phyloP scores from a whole-genome alignment of 53 echinoderm and acorn worm species.

The Antedon mediterranea region DNA sequence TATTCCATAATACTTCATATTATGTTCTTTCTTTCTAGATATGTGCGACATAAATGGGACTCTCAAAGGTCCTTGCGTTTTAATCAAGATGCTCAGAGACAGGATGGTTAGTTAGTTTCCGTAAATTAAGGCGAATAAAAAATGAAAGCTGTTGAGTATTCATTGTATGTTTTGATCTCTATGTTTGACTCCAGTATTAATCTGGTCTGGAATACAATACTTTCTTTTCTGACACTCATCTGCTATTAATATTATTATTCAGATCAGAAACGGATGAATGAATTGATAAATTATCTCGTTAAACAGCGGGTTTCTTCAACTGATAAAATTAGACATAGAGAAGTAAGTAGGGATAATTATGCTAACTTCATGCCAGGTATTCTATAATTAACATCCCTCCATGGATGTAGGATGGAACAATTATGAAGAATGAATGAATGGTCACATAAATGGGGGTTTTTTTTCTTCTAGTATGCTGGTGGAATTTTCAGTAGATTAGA shows the following conservation, averaged over 20 bases:
- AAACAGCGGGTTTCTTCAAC: slow-evolving; percentile 25
- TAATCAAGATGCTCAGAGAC: slow-evolving; percentile 78
- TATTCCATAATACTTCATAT: not conserved
- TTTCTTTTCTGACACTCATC: too few species aligned
- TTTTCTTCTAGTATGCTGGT: slow-evolving; percentile 62
- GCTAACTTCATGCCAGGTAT: too few species aligned
- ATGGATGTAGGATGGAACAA: too few species aligned
- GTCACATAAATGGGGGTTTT: too few species aligned
- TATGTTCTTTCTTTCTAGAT: not conserved
- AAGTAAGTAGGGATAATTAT: slow-evolving; percentile 12
- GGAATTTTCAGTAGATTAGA: slow-evolving; percentile 79
- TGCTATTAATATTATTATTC: not conserved
- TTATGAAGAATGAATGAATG: too few species aligned
- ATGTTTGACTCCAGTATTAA: too few species aligned
- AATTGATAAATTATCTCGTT: slow-evolving; percentile 25
- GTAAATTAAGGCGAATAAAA: too few species aligned
- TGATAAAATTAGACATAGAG: slow-evolving; percentile 34
- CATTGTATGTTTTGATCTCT: too few species aligned
- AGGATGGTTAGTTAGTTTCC: slow-evolving; percentile 42
- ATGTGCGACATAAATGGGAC: slow-evolving; percentile 56
- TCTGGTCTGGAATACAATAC: too few species aligned
- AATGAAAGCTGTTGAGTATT: too few species aligned
- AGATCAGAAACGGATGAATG: slow-evolving; percentile 37
- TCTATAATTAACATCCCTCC: too few species aligned
- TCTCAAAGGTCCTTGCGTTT: slow-evolving; percentile 54